Percentiles rank a stretch among this genome's conserved stretches.
These are phyloP conservation scores for Penaeus indicus DNA, from an alignment of 1,140 invertebrate species.

Conservation along the genomic window DNA sequence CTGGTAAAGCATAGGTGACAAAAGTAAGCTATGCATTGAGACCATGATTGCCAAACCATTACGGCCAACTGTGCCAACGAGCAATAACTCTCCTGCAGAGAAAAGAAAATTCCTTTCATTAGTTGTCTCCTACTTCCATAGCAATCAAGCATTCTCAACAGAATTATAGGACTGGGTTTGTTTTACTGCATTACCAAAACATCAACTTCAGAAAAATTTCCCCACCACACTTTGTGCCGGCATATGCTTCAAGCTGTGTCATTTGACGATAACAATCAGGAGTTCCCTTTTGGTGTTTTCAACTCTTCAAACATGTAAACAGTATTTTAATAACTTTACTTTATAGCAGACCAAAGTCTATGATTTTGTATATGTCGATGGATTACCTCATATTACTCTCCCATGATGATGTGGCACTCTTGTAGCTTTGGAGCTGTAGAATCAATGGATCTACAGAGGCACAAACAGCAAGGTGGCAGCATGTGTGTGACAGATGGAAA, in stretches of 20 bases:
- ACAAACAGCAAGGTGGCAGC: slow-evolving; percentile 54
- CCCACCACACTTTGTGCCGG: too few species aligned
- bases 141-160: too few species aligned
- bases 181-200: too few species aligned
- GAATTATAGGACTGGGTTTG: too few species aligned
- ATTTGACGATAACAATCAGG: too few species aligned
- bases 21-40: slow-evolving; percentile 87
- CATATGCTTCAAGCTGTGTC: too few species aligned
- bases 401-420: slow-evolving; percentile 54
- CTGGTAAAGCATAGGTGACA: slow-evolving; percentile 92
- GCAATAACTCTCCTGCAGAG: slow-evolving; percentile 77
- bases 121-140: too few species aligned
- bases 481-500: too few species aligned
- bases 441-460: slow-evolving; percentile 52
- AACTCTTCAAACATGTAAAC: not conserved
- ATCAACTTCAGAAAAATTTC: too few species aligned
- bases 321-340: slow-evolving; percentile 28
- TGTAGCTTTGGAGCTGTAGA: slow-evolving; percentile 51
- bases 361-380: slow-evolving; percentile 52
- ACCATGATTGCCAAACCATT: slow-evolving; percentile 90
- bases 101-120: slow-evolving; percentile 1
- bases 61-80: slow-evolving; percentile 82
- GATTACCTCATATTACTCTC: slow-evolving; percentile 50
- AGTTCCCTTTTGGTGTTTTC: too few species aligned
- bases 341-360: slow-evolving; percentile 50